phyloP scores from a whole-genome alignment of 1,140 invertebrate species.

The silkworm (Bombyx mori) region ASM3026992v2 NC_085128.1:2826001-2826500 shows the following conservation, averaged over 20 bases:
- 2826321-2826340: conserved; percentile 48
- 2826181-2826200: conserved; percentile 50
- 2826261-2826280: conserved; percentile 19
- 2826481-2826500: conserved; percentile 33
- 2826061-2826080: conserved; percentile 18
- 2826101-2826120: conserved; percentile 20
- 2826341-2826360: conserved; percentile 53
- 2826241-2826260: conserved; percentile 23
- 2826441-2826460: conserved; percentile 55
- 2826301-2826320: conserved; percentile 41
- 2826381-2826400: conserved; percentile 57
- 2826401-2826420: conserved; percentile 49
- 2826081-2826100: conserved; percentile 25
- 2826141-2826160: conserved; percentile 52
- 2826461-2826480: conserved; percentile 51
- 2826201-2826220: conserved; percentile 58
- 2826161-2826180: conserved; percentile 50
- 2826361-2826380: conserved; percentile 61
- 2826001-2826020: conserved; percentile 9
- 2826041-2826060: conserved; percentile 18
- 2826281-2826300: conserved; percentile 30
- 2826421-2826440: conserved; percentile 62
- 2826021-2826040: conserved; percentile 14
- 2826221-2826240: conserved; percentile 31
- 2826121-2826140: conserved; percentile 54